Conservation (phyloP, 2,888 invertebrate species). For the Cryptus armator region DNA sequence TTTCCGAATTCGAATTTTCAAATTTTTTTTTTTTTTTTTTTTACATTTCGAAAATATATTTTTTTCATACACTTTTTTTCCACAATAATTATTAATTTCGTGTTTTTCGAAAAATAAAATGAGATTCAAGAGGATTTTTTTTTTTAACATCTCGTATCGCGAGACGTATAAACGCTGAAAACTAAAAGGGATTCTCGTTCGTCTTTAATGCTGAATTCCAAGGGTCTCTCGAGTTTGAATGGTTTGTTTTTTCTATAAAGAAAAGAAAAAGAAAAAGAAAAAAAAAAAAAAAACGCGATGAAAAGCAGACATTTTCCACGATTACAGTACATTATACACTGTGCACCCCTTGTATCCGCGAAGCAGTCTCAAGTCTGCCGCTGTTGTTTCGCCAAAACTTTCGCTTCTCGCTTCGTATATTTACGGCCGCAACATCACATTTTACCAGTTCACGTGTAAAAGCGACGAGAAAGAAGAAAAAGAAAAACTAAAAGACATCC, state of each 20-base stretch:
- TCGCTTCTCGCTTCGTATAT: neutral
- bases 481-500: neutral
- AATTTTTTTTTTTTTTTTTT: no score
- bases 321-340: neutral
- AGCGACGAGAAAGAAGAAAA: conserved; percentile 26
- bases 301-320: conserved; percentile 16
- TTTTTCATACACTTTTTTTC: no score
- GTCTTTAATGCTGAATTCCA: conserved; percentile 20
- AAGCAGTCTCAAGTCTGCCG: neutral
- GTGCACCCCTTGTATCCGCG: neutral
- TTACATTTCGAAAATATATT: no score
- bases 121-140: neutral
- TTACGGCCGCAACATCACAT: conserved; percentile 11
- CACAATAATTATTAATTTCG: no score
- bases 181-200: conserved; percentile 7
- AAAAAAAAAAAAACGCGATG: neutral
- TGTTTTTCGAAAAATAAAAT: no score
- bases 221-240: neutral
- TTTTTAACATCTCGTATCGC: neutral
- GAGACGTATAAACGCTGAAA: conserved; percentile 10
- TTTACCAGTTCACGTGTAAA: conserved; percentile 1
- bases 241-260: conserved; percentile 15
- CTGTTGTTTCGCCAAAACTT: conserved; percentile 26
- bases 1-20: no score
- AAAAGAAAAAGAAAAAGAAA: neutral